phyloP scores from a whole-genome alignment of 2,888 invertebrate genomes.

The Criorhina ranunculi region DNA sequence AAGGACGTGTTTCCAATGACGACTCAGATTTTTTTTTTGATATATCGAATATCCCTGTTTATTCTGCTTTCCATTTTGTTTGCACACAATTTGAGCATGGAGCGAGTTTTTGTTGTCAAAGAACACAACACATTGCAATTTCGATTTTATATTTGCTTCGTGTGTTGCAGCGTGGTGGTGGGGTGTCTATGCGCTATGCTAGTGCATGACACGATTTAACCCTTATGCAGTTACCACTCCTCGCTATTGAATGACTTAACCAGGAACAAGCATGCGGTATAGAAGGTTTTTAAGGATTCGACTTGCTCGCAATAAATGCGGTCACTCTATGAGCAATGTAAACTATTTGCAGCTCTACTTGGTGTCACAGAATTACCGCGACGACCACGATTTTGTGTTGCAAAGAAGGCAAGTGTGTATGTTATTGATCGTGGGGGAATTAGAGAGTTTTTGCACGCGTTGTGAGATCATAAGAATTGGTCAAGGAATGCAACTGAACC shows the following conservation, averaged over 20 bases:
- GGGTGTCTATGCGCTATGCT: slow-evolving; percentile 8
- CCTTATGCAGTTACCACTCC: slow-evolving; percentile 36
- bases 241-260: slow-evolving; percentile 29
- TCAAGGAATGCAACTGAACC: too few relatives aligned
- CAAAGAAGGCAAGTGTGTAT: background rate
- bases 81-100: slow-evolving; percentile 74
- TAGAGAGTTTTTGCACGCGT: background rate
- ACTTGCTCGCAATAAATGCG: slow-evolving; percentile 53
- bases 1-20: slow-evolving; percentile 63
- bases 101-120: slow-evolving; percentile 74
- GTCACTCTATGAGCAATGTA: slow-evolving; percentile 20
- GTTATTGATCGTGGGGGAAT: background rate
- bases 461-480: too few relatives aligned
- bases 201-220: slow-evolving; percentile 52
- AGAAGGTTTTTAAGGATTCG: slow-evolving; percentile 38
- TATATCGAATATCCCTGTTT: slow-evolving; percentile 77
- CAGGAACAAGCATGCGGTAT: slow-evolving; percentile 38
- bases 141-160: slow-evolving; percentile 63
- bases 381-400: slow-evolving; percentile 3
- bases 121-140: slow-evolving; percentile 74
- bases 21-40: slow-evolving; percentile 67
- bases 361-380: slow-evolving; percentile 15
- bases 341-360: slow-evolving; percentile 7
- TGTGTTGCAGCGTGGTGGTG: background rate
- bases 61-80: slow-evolving; percentile 74